Base-by-base conservation (phyloP, 2,113 vertebrate genomes). In the Syrrhaptes paradoxus region DNA sequence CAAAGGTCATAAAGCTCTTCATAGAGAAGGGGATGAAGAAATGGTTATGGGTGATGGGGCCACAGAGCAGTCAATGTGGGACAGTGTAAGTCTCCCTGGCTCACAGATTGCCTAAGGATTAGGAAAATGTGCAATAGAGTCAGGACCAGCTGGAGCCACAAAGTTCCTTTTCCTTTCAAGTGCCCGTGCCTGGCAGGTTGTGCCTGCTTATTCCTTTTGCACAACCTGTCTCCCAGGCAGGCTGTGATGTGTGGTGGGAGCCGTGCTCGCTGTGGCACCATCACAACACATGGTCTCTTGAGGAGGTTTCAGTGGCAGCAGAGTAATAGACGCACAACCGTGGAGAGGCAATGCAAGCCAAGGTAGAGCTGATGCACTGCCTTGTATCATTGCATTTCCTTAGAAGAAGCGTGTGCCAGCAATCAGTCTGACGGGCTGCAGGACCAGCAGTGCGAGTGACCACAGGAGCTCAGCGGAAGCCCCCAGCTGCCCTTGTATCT, bases 1-100 rank as follows among this genome's bases (percentile, higher is more conserved):
- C 29, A 74, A 34, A 83, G n/a, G 18, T 59, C 16, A 6, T 22
- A 22, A 54, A 51, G 5, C 22, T 41, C 18, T 58, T 58, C 14
- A 4, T 13, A 57, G n/a, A 32, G 61, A 80, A 74, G 25, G 21
- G 17, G 4, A 41, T 46, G 54, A 78, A 58, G 26, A 11, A 43
- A 14, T 24, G 25, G 15, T 19, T 76, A 17, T 55, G 31, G 55
- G 19, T 1, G 3, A 59, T 45, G 22, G 70, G 49, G 25, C 71
- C 31, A n/a, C 1, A 2, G 10, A 62, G 34, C 26, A 49, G 57
- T 58, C 6, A 0, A 7, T 54, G 17, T n/a, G 19, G 45, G 19
- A 48, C 31, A 58, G 6, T 26, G 18, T 48, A 41, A 19, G 31
- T 29, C 36, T 75, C 36, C 43, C 34, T 54, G 62, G 29, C n/a